These are phyloP conservation scores for Anguilla marmorata DNA, from an alignment of 2,797 vertebrate genomes.

Conservation along the genomic window DNA sequence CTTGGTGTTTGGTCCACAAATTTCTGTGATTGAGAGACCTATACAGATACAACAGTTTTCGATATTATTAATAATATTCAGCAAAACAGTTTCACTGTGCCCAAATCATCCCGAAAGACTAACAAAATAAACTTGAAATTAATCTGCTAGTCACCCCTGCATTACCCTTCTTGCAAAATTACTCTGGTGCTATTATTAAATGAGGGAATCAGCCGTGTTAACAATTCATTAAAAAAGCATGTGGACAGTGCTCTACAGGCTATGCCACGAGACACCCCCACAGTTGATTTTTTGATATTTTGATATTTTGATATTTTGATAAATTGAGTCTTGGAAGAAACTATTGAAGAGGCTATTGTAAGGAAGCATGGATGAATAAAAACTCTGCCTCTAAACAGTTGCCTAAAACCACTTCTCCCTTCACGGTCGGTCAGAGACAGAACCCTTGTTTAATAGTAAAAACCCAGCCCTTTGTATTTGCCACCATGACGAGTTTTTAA, in stretches of 20 bases:
- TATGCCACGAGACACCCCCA: too few species aligned
- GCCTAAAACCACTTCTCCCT: neutral
- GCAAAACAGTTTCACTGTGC: neutral
- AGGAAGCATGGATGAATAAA: constrained; percentile 47
- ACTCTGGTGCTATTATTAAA: neutral
- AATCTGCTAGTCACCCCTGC: neutral
- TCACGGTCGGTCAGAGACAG: neutral
- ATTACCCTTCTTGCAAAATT: neutral
- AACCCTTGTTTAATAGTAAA: neutral
- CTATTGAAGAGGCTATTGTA: constrained; percentile 32
- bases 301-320: too few species aligned
- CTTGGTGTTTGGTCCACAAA: neutral
- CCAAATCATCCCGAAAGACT: neutral
- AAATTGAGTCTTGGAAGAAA: too few species aligned
- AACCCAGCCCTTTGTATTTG: neutral
- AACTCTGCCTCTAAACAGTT: neutral
- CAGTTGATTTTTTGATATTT: too few species aligned
- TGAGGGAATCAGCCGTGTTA: neutral
- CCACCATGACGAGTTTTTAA: neutral
- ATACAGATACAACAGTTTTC: neutral
- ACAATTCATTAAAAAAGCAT: too few species aligned
- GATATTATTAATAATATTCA: neutral
- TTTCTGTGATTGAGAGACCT: neutral
- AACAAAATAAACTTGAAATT: neutral
- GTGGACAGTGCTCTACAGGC: too few species aligned